phyloP scores from a whole-genome alignment of 2,113 vertebrate genomes.

The Marcusenius ussheri region DNA sequence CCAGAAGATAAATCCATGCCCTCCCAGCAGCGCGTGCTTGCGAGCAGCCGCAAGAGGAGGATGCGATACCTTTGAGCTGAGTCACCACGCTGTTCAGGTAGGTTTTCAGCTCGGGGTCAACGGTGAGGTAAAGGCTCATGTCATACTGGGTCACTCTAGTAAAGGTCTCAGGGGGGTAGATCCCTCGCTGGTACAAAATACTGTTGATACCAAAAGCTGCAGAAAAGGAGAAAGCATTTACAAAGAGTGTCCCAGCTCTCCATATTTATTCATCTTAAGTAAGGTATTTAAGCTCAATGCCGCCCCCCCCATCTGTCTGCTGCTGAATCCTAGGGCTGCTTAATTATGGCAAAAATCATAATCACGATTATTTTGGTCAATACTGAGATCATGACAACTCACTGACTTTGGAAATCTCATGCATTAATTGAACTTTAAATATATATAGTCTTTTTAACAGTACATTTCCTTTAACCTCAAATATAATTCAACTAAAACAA shows the following conservation, averaged over 20 bases:
- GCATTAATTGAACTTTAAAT: background rate
- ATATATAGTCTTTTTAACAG: background rate
- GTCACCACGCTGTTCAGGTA: conserved; percentile 84
- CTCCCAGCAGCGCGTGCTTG: background rate
- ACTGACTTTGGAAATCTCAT: background rate
- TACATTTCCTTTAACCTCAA: background rate
- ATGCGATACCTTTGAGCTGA: conserved; percentile 76
- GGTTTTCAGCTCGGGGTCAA: conserved; percentile 77
- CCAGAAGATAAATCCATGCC: background rate
- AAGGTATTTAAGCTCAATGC: background rate
- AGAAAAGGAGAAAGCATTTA: background rate
- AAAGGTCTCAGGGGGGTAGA: conserved; percentile 90
- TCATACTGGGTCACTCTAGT: conserved; percentile 83
- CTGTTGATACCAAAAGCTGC: conserved; percentile 93
- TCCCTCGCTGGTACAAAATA: conserved; percentile 91
- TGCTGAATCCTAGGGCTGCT: background rate
- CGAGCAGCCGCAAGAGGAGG: background rate
- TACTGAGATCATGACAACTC: background rate
- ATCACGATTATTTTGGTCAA: background rate
- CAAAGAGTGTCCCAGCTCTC: background rate
- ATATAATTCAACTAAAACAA: background rate
- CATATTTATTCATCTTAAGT: background rate
- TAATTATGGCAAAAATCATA: background rate
- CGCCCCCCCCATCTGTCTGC: background rate
- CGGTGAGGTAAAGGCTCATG: conserved; percentile 82